Evolutionary conservation across 2,797 vertebrate genomes (phyloP), one percentile per base, ranked within the genome.

Genomic region (Picus viridis): DNA sequence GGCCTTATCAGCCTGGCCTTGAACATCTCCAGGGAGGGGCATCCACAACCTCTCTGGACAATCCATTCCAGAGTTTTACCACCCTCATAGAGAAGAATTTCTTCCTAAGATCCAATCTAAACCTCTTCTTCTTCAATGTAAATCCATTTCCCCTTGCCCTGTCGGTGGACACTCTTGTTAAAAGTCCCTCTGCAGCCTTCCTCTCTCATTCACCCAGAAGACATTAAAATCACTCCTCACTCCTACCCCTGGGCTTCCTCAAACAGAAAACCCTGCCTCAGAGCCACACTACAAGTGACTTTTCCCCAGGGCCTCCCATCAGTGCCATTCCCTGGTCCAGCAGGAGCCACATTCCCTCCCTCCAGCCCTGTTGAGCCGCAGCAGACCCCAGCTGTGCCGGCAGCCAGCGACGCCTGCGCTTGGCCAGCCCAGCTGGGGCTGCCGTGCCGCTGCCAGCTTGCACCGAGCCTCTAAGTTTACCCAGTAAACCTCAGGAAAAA

Each of bases 281-380:
- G 34, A 61, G 29, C n/a, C 22, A 7, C 0, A 0, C 18, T 27
- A 36, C 7, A 9, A 27, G 54, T 23, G 47, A 7, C 3, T 91
- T 69, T 69, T 47, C 63, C 58, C 70, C 41, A 51, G 4, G 5
- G 64, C 47, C 39, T 27, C 54, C 41, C 23, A 2, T 23, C 63
- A 2, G 22, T 17, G 59, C 47, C 5, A 0, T 27, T 74, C 27
- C 8, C 10, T 0, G 5, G 36, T 80, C 43, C 57, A 2, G 4
- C 58, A 32, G 64, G 64, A 71, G 58, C 39, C 6, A 1, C 1
- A 3, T 17, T 57, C 4, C 13, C 4, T 89, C 61, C 59, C 43
- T 3, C 20, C 7, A 3, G 29, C 64, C 26, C 18, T 14, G 3
- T 6, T 2, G 3, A 9, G 47, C 54, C 7, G 3, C 4, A 4